Percentiles rank a stretch among this genome's conserved stretches.
Evolutionary conservation across 2,797 vertebrate species (phyloP).

Genomic region (Myoxocephalus aenaeus): DNA sequence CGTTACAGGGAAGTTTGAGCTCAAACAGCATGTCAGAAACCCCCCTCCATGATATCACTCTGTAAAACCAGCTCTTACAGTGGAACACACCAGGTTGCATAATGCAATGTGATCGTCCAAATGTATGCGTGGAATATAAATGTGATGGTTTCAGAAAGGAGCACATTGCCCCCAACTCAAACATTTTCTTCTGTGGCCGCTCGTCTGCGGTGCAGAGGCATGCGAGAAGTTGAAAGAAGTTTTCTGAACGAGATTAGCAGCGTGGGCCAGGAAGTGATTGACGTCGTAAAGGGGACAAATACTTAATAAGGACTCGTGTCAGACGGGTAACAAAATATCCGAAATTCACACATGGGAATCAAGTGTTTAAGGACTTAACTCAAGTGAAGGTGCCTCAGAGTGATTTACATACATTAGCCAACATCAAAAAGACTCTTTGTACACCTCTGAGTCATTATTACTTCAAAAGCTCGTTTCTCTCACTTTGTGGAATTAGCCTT

Average conservation of each 20-base stretch:
- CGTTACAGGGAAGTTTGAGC: slow-evolving; percentile 17
- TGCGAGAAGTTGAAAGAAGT: neutral
- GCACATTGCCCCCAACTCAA: slow-evolving; percentile 10
- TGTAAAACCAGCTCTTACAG: slow-evolving; percentile 42
- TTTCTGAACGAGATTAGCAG: slow-evolving; percentile 26
- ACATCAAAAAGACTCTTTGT: slow-evolving; percentile 63
- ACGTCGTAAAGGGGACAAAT: slow-evolving; percentile 24
- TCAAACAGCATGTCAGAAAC: slow-evolving; percentile 41
- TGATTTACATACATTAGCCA: slow-evolving; percentile 67
- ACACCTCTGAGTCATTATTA: slow-evolving; percentile 50
- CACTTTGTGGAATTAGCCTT: slow-evolving; percentile 49
- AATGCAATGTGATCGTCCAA: slow-evolving; percentile 25
- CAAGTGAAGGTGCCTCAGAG: slow-evolving; percentile 48
- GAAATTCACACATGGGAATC: slow-evolving; percentile 36
- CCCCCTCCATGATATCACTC: slow-evolving; percentile 42
- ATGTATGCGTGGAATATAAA: slow-evolving; percentile 22
- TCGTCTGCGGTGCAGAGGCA: neutral
- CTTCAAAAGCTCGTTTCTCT: slow-evolving; percentile 53
- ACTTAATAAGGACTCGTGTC: slow-evolving; percentile 33
- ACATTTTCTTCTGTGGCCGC: neutral
- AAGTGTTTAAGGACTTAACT: slow-evolving; percentile 46
- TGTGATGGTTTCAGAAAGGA: slow-evolving; percentile 27
- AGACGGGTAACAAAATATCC: slow-evolving; percentile 30
- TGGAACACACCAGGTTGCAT: slow-evolving; percentile 48
- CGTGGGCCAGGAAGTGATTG: slow-evolving; percentile 2